Conservation (phyloP, 2,888 invertebrate genomes). For the Cremastobaeus sp. region DNA sequence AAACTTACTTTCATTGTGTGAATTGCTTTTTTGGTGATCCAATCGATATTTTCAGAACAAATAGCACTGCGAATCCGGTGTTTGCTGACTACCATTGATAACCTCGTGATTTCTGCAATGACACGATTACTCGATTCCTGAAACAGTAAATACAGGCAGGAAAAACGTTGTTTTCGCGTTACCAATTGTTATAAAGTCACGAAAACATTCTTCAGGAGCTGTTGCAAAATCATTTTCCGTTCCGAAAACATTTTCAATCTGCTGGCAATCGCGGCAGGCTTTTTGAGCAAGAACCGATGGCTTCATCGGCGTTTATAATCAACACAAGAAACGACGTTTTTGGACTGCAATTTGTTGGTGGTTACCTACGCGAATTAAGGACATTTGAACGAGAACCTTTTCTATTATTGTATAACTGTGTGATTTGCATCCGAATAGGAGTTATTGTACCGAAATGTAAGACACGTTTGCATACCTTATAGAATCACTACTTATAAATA, state of each 20-base stretch:
- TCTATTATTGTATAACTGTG: constrained; percentile 21
- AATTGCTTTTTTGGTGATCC: constrained; percentile 64
- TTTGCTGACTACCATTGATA: constrained; percentile 66
- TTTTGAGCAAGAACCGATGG: no score
- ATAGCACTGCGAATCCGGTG: constrained; percentile 69
- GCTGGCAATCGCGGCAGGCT: no score
- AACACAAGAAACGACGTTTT: neutral
- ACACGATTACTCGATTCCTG: constrained; percentile 11
- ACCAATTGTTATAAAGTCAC: constrained; percentile 19
- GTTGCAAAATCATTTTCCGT: no score
- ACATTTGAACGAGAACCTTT: constrained; percentile 13
- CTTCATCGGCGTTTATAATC: constrained; percentile 4
- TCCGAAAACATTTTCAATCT: no score
- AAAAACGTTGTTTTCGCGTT: neutral
- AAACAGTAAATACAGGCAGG: neutral
- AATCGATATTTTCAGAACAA: constrained; percentile 71
- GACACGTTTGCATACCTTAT: constrained; percentile 9
- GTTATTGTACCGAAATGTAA: constrained; percentile 25
- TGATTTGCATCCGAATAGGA: constrained; percentile 7
- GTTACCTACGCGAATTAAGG: constrained; percentile 5
- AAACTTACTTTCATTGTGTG: constrained; percentile 8
- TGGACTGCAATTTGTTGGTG: constrained; percentile 1
- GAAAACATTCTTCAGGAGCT: no score
- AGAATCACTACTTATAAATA: constrained; percentile 16
- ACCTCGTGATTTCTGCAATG: constrained; percentile 25